Evolutionary conservation across 2,113 vertebrate species (phyloP).

Genomic region (Zeus faber): DNA sequence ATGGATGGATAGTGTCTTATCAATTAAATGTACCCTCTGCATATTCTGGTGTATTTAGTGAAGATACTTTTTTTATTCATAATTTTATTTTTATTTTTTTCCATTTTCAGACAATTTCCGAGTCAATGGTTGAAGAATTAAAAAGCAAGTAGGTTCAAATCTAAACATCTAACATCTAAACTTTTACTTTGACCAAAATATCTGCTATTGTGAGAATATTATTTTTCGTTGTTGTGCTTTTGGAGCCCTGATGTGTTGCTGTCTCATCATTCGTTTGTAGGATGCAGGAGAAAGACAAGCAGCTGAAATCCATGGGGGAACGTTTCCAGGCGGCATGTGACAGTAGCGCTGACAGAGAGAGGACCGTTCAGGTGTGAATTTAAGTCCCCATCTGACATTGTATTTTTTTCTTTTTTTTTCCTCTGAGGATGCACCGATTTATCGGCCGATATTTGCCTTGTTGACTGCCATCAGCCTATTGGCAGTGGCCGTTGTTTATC

Average conservation of each 20-base stretch:
- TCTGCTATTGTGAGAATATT: no score
- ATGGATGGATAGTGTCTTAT: no score
- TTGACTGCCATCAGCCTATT: no score
- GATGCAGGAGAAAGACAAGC: slow-evolving; percentile 85
- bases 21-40: no score
- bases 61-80: background rate
- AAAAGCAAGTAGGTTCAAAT: slow-evolving; percentile 84
- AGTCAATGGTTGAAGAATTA: slow-evolving; percentile 82
- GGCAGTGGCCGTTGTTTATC: no score
- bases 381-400: no score
- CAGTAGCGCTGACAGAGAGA: slow-evolving; percentile 72
- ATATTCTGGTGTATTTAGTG: no score
- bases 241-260: background rate
- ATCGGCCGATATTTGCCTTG: no score
- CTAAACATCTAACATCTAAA: no score
- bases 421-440: background rate
- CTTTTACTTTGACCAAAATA: no score
- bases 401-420: background rate
- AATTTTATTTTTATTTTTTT: background rate
- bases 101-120: slow-evolving; percentile 78
- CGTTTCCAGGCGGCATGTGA: slow-evolving; percentile 81
- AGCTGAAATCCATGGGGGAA: slow-evolving; percentile 83
- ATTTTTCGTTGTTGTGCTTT: background rate
- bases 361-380: slow-evolving; percentile 55
- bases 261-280: slow-evolving; percentile 67